phyloP scores from a whole-genome alignment of 2,888 invertebrate species.

The Margaritifera margaritifera region DNA sequence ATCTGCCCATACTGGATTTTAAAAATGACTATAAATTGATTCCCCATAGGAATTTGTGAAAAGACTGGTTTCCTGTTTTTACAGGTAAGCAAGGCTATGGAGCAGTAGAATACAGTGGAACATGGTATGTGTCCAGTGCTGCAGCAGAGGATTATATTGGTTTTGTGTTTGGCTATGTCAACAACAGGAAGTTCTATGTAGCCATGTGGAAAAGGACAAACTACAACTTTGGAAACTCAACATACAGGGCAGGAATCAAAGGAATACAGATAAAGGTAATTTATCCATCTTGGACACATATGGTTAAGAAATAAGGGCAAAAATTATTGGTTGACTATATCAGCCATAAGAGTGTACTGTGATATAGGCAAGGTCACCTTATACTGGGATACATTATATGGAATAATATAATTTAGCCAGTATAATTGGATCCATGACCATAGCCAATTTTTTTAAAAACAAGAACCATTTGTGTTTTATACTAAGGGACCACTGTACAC shows the following conservation, averaged over 20 bases:
- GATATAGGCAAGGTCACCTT: too few species aligned
- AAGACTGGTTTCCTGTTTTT: background rate
- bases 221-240: conserved; percentile 31
- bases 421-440: too few species aligned
- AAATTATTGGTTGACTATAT: too few species aligned
- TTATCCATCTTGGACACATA: background rate
- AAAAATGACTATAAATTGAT: background rate
- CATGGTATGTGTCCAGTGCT: conserved; percentile 47
- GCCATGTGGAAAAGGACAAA: conserved; percentile 56
- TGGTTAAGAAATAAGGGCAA: too few species aligned
- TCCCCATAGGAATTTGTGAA: background rate
- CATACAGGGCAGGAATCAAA: conserved; percentile 50
- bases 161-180: conserved; percentile 63
- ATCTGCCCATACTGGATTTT: background rate
- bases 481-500: too few species aligned
- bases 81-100: conserved; percentile 53
- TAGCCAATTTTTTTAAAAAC: too few species aligned
- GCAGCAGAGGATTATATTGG: conserved; percentile 52
- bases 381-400: too few species aligned
- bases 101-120: conserved; percentile 56
- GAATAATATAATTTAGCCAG: too few species aligned
- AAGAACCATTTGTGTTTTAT: too few species aligned
- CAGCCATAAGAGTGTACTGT: too few species aligned
- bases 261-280: conserved; percentile 63
- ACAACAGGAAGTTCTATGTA: conserved; percentile 56